Evolutionary conservation across 1,140 invertebrate species (phyloP).

Genomic region (Drosophila pruinosa): DNA sequence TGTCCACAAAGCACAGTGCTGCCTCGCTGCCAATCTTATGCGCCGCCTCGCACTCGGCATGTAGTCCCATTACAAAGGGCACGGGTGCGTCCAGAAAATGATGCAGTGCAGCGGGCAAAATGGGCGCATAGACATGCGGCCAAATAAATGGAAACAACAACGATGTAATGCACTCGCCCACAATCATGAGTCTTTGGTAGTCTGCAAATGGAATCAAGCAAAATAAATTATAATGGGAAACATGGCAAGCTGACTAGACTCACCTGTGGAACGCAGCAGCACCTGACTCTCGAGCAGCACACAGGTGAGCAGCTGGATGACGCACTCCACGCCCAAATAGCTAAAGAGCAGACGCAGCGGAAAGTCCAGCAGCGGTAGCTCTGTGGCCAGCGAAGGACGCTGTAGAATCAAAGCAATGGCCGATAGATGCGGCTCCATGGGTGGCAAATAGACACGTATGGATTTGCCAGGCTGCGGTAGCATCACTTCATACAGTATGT

Average conservation of each 20-base stretch:
- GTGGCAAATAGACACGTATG: conserved; percentile 91
- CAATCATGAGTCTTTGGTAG: conserved; percentile 97
- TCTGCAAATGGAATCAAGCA: conserved; percentile 87
- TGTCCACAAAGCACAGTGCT: conserved; percentile 97
- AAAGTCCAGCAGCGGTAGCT: conserved; percentile 97
- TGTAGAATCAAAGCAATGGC: conserved; percentile 87
- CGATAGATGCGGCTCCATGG: conserved; percentile 88
- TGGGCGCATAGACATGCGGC: conserved; percentile 99
- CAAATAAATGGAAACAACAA: conserved; percentile 97
- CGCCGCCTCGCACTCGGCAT: conserved; percentile 84
- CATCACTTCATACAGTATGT: conserved; percentile 96
- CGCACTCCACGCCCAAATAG: conserved; percentile 93
- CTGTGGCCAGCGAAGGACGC: conserved; percentile 88
- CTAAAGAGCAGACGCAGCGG: conserved; percentile 94
- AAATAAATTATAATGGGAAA: background rate
- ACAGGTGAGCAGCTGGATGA: conserved; percentile 97
- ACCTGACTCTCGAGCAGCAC: conserved; percentile 98
- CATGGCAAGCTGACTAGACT: conserved; percentile 23
- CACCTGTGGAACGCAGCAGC: conserved; percentile 94
- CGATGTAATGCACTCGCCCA: conserved; percentile 96
- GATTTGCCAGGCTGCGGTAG: conserved; percentile 94
- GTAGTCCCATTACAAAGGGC: conserved; percentile 98
- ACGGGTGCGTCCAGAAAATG: conserved; percentile 99
- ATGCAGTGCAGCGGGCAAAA: conserved; percentile 96
- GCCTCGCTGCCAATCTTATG: conserved; percentile 87